Evolutionary conservation across 1,140 invertebrate genomes (phyloP).

Genomic region (Eriosoma lanigerum): DNA sequence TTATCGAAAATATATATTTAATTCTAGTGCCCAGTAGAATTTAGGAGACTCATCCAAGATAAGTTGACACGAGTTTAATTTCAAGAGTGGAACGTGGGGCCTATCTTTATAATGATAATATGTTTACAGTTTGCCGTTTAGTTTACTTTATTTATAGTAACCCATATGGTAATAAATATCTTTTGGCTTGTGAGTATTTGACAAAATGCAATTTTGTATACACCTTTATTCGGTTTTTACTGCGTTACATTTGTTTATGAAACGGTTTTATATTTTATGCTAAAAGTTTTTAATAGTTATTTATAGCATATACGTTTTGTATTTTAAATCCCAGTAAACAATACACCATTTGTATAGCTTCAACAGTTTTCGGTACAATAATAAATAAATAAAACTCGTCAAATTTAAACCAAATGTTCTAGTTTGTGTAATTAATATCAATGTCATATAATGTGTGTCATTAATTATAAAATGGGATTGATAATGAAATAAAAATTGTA

Average conservation of each 20-base stretch:
- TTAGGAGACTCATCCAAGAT: neutral
- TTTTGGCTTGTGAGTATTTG: neutral
- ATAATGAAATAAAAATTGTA: no score
- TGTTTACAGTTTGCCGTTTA: neutral
- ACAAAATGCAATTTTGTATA: slow-evolving; percentile 15
- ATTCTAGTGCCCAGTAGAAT: slow-evolving; percentile 4
- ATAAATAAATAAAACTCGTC: neutral
- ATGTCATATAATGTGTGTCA: neutral
- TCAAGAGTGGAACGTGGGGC: neutral
- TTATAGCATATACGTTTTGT: no score
- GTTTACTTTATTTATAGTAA: slow-evolving; percentile 32
- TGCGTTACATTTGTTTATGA: neutral
- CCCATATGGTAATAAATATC: slow-evolving; percentile 16
- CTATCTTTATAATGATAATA: neutral
- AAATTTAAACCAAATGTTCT: neutral
- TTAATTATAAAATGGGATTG: no score
- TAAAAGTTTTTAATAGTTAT: neutral
- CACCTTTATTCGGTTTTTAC: slow-evolving; percentile 9
- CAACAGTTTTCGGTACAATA: neutral
- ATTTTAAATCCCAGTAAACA: neutral
- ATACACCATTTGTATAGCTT: neutral
- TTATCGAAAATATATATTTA: neutral
- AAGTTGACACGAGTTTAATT: slow-evolving; percentile 27
- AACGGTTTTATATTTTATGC: slow-evolving; percentile 3
- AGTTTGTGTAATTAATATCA: neutral